A percentile compares a stretch with the other conserved stretches of the same genome.
These are phyloP conservation scores for Clinocottus analis DNA, from an alignment of 2,113 vertebrate genomes.

Conservation along the genomic window DNA sequence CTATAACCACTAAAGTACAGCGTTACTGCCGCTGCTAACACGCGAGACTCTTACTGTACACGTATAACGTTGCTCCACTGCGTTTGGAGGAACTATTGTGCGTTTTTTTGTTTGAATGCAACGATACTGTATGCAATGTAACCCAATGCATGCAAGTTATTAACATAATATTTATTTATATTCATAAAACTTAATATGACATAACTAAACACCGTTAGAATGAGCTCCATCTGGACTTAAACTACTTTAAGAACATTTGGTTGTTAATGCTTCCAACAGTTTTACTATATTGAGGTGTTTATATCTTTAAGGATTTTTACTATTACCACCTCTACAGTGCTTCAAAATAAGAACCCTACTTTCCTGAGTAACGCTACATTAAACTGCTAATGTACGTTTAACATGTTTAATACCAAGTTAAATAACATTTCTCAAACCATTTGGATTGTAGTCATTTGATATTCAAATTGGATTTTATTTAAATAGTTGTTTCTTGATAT, in stretches of 20 bases:
- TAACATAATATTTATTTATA: neutral
- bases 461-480: neutral
- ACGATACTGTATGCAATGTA: neutral
- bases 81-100: neutral
- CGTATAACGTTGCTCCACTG: neutral
- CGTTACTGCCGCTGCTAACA: neutral
- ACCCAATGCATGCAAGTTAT: neutral
- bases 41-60: neutral
- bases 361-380: neutral
- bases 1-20: neutral
- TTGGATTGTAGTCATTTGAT: neutral
- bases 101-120: neutral
- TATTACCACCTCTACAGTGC: neutral
- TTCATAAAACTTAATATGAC: neutral
- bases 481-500: neutral
- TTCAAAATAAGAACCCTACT: neutral
- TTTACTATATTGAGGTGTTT: neutral
- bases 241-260: neutral
- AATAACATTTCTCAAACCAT: neutral
- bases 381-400: neutral
- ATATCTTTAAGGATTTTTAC: neutral
- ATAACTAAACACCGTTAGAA: neutral
- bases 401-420: neutral
- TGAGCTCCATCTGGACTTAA: neutral
- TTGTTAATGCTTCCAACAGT: neutral